phyloP scores from a whole-genome alignment of 2,113 vertebrate genomes.

The Dolichotis patagonum region DNA sequence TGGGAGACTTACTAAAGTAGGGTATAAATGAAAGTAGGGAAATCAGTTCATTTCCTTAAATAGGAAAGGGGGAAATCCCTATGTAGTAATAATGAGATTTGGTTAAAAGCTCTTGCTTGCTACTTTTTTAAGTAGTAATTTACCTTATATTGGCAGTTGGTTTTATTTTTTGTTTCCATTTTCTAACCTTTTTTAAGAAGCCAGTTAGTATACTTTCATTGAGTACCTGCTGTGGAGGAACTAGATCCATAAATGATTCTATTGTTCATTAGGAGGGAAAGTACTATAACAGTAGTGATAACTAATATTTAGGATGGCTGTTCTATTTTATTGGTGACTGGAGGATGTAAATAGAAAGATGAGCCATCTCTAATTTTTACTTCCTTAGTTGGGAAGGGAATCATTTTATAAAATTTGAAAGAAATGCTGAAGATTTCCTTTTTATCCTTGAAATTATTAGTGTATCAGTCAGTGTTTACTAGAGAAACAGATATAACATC shows the following conservation, averaged over 20 bases:
- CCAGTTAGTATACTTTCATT: background rate
- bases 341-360: background rate
- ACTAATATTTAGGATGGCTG: conserved; percentile 7
- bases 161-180: conserved; percentile 35
- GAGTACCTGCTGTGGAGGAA: background rate
- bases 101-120: conserved; percentile 18
- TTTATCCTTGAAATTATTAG: background rate
- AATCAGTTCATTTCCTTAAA: conserved; percentile 53
- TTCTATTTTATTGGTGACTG: background rate
- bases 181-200: background rate
- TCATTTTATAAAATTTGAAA: conserved; percentile 47
- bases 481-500: background rate
- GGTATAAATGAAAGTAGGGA: background rate
- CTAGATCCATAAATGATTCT: conserved; percentile 2
- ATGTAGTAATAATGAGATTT: conserved; percentile 28
- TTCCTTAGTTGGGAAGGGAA: conserved; percentile 43
- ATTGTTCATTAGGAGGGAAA: background rate
- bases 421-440: background rate
- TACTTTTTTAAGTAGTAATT: background rate
- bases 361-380: conserved; percentile 33
- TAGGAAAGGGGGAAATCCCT: background rate
- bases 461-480: background rate
- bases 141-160: background rate
- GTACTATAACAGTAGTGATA: background rate
- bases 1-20: background rate